A percentile compares a stretch with the other conserved stretches of the same genome.
These are phyloP conservation scores for Dromaius novaehollandiae DNA, from an alignment of 2,113 vertebrate genomes.

Conservation along the genomic window DNA sequence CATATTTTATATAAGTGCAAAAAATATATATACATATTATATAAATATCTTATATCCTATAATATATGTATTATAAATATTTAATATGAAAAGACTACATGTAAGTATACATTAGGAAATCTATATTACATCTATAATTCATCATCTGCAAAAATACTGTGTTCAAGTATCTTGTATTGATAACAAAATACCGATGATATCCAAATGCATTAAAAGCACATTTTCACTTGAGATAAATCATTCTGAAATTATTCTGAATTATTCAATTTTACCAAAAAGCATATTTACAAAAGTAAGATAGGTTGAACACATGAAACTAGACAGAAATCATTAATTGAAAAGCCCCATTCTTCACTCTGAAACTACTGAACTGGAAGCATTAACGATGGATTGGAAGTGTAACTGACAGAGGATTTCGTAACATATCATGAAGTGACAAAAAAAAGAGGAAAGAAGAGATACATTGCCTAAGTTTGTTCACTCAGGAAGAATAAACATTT, in stretches of 20 bases:
- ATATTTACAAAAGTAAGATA: neutral
- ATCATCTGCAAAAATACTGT: neutral
- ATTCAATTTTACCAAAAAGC: neutral
- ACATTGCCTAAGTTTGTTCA: neutral
- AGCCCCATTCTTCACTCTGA: neutral
- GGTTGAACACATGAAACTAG: neutral
- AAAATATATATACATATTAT: neutral
- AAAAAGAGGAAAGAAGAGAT: neutral
- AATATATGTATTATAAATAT: neutral
- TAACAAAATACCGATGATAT: neutral
- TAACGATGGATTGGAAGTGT: neutral
- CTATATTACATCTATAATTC: neutral
- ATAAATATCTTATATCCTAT: neutral
- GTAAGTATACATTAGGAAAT: neutral
- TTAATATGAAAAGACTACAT: neutral
- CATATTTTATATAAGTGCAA: no score
- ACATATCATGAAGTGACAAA: neutral
- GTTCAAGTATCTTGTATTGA: neutral
- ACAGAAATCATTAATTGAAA: neutral
- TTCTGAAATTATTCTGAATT: neutral
- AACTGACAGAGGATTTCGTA: neutral
- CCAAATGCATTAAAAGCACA: neutral
- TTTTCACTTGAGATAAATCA: neutral
- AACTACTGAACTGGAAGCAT: neutral
- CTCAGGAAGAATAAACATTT: neutral